These are phyloP conservation scores for Trachymyrmex cornetzi DNA, from an alignment of 1,140 invertebrate species.

Conservation along the genomic window DNA sequence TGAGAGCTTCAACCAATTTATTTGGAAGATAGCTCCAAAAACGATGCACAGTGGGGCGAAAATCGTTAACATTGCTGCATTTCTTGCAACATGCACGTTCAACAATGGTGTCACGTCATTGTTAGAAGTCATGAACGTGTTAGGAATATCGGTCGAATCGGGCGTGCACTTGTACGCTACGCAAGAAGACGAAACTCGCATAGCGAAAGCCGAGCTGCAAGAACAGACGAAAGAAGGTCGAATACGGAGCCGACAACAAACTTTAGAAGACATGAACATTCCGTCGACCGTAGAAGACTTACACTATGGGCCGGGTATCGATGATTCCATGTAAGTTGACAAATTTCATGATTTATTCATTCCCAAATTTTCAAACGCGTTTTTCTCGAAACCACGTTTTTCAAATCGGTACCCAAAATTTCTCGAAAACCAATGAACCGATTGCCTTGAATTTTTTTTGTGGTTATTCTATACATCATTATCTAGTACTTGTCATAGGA, in stretches of 20 bases:
- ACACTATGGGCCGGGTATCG: no score
- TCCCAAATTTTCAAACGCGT: no score
- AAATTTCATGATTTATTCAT: no score
- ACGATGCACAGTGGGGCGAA: background rate
- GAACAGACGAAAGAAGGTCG: background rate
- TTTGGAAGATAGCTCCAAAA: conserved; percentile 14
- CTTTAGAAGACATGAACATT: background rate
- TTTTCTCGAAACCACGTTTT: no score
- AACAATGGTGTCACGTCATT: conserved; percentile 12
- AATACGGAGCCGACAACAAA: background rate
- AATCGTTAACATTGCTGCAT: background rate
- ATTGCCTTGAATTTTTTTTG: no score
- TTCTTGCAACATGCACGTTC: background rate
- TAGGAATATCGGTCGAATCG: background rate
- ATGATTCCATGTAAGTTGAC: no score
- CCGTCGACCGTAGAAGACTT: no score
- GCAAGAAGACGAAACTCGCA: background rate
- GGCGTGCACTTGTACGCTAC: background rate
- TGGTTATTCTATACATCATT: no score
- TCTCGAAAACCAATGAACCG: no score
- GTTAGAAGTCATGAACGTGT: background rate
- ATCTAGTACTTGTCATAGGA: no score
- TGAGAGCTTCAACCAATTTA: background rate
- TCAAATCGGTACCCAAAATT: no score
- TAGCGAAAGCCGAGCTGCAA: background rate